Percentiles rank a stretch among this genome's conserved stretches.
Evolutionary conservation across 2,888 invertebrate species (phyloP).

Genomic region (Mythimna albipuncta): DNA sequence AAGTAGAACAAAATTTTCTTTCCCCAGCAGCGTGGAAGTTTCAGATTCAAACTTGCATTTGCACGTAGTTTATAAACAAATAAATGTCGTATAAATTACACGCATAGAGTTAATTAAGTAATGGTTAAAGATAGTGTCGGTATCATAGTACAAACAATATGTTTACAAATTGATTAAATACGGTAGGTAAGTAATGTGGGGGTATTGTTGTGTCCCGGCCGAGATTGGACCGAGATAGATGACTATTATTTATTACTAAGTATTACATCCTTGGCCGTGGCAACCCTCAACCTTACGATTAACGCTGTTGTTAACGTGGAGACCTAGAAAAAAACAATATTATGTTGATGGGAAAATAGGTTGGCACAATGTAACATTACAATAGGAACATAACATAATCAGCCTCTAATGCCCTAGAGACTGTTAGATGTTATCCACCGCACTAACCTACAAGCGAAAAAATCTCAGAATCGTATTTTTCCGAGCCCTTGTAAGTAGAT

Average conservation of each 20-base stretch:
- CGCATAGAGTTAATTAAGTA: not conserved
- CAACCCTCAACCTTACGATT: constrained; percentile 23
- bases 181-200: constrained; percentile 35
- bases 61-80: not conserved
- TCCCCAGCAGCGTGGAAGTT: not conserved
- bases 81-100: not conserved
- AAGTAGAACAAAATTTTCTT: not conserved
- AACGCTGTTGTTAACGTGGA: constrained; percentile 3
- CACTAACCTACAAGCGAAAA: not conserved
- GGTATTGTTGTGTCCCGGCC: constrained; percentile 39
- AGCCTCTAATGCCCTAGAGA: not conserved
- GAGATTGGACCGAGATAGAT: constrained; percentile 49
- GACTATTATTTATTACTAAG: constrained; percentile 50
- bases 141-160: constrained; percentile 35
- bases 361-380: not conserved
- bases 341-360: not conserved
- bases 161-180: constrained; percentile 53
- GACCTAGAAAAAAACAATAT: constrained; percentile 10
- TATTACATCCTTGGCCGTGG: constrained; percentile 32
- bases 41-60: not conserved
- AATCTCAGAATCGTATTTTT: not conserved
- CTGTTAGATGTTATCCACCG: not conserved
- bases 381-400: not conserved
- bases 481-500: not conserved
- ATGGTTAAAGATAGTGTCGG: constrained; percentile 13